Conservation (phyloP, 2,797 vertebrate species). For the Sciurus vulgaris region DNA sequence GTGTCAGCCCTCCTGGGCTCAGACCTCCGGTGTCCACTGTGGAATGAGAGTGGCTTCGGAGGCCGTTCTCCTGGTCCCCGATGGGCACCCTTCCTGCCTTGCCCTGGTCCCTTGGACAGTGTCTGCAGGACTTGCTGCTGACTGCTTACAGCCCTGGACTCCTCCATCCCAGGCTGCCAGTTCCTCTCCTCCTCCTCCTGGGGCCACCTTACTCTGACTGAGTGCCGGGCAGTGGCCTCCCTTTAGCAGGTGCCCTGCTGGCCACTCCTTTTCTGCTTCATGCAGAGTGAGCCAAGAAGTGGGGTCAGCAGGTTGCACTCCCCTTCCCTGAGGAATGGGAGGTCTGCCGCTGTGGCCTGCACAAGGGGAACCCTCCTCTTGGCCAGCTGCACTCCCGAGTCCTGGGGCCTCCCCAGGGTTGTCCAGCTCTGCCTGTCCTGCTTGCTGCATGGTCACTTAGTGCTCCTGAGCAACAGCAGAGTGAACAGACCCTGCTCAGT, state of each 20-base stretch:
- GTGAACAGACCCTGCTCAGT: not conserved
- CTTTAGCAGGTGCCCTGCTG: no score
- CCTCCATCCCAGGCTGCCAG: not conserved
- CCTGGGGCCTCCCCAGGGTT: not conserved
- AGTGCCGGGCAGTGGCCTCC: not conserved
- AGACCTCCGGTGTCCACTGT: not conserved
- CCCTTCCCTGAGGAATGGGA: not conserved
- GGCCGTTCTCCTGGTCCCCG: not conserved
- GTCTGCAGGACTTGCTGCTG: not conserved
- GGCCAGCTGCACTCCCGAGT: not conserved
- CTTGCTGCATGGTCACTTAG: not conserved
- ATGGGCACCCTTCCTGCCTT: no score
- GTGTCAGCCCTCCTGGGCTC: accelerated
- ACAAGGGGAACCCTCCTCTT: accelerated
- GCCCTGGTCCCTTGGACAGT: not conserved
- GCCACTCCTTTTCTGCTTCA: not conserved
- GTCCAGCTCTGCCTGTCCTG: not conserved
- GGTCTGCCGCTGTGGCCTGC: not conserved
- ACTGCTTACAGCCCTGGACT: not conserved
- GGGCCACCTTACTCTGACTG: not conserved
- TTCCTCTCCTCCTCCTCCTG: not conserved
- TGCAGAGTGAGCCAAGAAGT: not conserved
- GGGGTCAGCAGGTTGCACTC: no score
- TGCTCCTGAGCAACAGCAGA: accelerated
- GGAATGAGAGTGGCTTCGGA: not conserved